These are phyloP conservation scores for Rhagium mordax DNA, from an alignment of 2,888 invertebrate species.

Conservation along the genomic window DNA sequence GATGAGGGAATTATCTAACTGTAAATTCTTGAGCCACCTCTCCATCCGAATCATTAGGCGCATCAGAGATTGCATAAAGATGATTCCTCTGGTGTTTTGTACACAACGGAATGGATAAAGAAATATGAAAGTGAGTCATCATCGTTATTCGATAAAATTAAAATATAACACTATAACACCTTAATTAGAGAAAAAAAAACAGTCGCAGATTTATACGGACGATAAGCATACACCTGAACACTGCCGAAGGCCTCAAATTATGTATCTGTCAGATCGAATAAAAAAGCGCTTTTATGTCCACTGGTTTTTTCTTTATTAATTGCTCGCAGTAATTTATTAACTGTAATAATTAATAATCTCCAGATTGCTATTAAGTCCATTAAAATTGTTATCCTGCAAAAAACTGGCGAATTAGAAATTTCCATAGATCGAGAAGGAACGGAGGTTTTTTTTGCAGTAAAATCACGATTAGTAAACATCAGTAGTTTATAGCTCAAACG, in stretches of 20 bases:
- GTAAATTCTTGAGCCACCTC: slow-evolving; percentile 50
- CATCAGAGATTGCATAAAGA: slow-evolving; percentile 21
- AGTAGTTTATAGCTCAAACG: no score
- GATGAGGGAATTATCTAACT: slow-evolving; percentile 52
- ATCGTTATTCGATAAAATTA: background rate
- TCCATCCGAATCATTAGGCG: slow-evolving; percentile 31
- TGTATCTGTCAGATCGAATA: background rate
- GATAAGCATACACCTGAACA: background rate
- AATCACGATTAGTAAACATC: no score
- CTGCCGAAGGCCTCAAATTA: background rate
- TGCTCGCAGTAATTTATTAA: background rate
- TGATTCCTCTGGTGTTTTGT: background rate
- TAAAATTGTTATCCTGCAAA: background rate
- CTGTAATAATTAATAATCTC: background rate
- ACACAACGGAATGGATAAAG: background rate
- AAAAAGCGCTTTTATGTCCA: background rate
- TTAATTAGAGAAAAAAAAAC: background rate
- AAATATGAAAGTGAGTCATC: background rate
- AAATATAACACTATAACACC: background rate
- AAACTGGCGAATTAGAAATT: background rate
- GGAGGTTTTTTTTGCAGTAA: no score
- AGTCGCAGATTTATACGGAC: background rate
- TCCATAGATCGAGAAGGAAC: background rate
- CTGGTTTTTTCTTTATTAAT: background rate
- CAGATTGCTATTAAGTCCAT: background rate